phyloP scores from a whole-genome alignment of 2,888 invertebrate species.

The Caenorhabditis sp. region DNA sequence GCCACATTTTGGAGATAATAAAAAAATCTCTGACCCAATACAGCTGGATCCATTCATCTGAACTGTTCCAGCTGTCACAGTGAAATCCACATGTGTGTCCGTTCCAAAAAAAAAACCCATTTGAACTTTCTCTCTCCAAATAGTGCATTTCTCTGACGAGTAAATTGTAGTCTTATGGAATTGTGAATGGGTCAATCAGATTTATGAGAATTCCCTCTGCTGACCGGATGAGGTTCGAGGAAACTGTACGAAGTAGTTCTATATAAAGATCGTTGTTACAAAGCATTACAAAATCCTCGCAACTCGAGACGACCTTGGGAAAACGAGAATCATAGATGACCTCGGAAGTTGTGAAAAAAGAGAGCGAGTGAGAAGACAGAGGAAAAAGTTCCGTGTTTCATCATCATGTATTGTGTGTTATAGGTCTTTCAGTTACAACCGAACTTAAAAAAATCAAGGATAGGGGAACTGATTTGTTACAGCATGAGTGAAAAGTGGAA shows the following conservation, averaged over 20 bases:
- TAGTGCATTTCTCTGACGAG: slow-evolving; percentile 1
- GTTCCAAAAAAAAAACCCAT: background rate
- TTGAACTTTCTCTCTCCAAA: slow-evolving; percentile 17
- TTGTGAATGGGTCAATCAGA: slow-evolving; percentile 2
- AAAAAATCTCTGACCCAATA: too few species aligned
- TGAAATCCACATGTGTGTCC: slow-evolving; percentile 4
- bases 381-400: slow-evolving; percentile 31
- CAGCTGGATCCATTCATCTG: background rate
- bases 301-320: slow-evolving; percentile 22
- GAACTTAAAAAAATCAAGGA: background rate
- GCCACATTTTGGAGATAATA: too few species aligned
- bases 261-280: background rate
- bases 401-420: slow-evolving; percentile 4
- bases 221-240: background rate
- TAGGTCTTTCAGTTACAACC: background rate
- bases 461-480: slow-evolving; percentile 15
- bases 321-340: slow-evolving; percentile 31
- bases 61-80: slow-evolving; percentile 4
- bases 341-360: slow-evolving; percentile 18
- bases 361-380: background rate
- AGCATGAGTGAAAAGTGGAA: background rate
- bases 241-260: background rate
- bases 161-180: background rate
- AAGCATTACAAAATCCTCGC: slow-evolving; percentile 8
- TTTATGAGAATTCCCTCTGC: slow-evolving; percentile 4